Base-by-base conservation (phyloP, 2,113 vertebrate genomes). In the Leptodactylus fuscus region DNA sequence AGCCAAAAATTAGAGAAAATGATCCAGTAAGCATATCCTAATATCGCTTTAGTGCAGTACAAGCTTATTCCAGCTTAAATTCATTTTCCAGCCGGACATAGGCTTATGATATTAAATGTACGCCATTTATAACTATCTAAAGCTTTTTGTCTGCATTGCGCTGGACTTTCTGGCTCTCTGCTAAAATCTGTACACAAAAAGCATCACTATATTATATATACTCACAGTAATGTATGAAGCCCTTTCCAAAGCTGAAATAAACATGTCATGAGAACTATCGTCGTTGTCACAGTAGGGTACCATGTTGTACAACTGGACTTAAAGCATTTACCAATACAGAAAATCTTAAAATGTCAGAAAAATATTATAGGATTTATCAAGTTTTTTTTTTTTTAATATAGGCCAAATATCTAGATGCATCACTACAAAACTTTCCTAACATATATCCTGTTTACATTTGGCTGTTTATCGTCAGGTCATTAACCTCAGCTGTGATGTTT, bases 21-120 rank as follows among this genome's bases (percentile, higher is more conserved):
- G 75, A 80, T 80, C 76, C 83, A 85, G 83, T 69, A 85, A 85
- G 34, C 65, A 80, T 79, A 80, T 80, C 62, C 76, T 58, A 80
- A 71, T 27, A 71, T 85, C 83, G 32, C 38, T 83, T 71, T 80
- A 80, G 48, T 80, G 62, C 36, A 79, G 48, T 70, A 58, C 60
- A 73, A 85, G 75, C 48, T 70, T 70, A 80, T 69, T 85, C 76
- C 76, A 55, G 36, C 48, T 71, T 80, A 27, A 80, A 80, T 85
- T 58, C 34, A 71, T 85, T 80, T 85, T 80, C 76, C 83, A 80
- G 83, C 83, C 71, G 83, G 83, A 85, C 51, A 38, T 32, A 71
- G 65, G 48, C 65, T 79, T 85, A 80, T 85, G 16, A 80, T 85
- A 85, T 70, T 85, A 79, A 79, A 70, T 85, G 22, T 41, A 69